phyloP scores from a whole-genome alignment of 2,797 vertebrate genomes.

The Sebastes cheni region DNA sequence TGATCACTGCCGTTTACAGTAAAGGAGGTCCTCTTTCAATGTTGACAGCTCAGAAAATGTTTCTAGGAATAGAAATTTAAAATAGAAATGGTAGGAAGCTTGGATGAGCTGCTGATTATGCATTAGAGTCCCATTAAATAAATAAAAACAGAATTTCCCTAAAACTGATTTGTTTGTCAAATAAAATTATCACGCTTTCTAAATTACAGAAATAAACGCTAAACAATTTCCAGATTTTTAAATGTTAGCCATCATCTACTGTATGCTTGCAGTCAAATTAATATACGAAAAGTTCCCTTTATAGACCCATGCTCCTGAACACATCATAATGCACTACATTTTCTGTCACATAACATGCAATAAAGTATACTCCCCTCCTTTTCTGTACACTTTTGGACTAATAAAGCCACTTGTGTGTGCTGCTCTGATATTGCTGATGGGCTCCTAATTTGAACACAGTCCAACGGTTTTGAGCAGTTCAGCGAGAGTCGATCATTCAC shows the following conservation, averaged over 20 bases:
- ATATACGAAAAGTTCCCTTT: neutral
- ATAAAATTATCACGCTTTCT: no score
- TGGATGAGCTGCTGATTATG: neutral
- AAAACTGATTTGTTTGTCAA: no score
- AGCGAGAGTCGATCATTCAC: neutral
- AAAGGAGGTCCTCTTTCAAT: neutral
- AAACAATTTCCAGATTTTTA: no score
- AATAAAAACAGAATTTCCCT: neutral
- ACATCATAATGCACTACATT: neutral
- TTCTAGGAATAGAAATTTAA: neutral
- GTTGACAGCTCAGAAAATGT: neutral
- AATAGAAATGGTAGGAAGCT: neutral
- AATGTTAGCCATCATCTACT: no score
- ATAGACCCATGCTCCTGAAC: neutral
- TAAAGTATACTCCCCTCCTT: neutral
- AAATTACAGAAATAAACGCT: no score
- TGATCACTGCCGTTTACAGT: neutral
- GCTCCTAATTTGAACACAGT: neutral
- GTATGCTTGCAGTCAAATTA: no score
- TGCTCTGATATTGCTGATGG: neutral
- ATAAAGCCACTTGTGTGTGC: neutral
- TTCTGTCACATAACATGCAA: neutral
- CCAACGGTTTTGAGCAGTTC: conserved; percentile 10
- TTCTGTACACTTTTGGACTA: neutral
- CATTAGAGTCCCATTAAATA: neutral